Percentiles rank a stretch among this genome's conserved stretches.
Evolutionary conservation across 2,888 invertebrate species (phyloP).

Genomic region (Mimachlamys varia): DNA sequence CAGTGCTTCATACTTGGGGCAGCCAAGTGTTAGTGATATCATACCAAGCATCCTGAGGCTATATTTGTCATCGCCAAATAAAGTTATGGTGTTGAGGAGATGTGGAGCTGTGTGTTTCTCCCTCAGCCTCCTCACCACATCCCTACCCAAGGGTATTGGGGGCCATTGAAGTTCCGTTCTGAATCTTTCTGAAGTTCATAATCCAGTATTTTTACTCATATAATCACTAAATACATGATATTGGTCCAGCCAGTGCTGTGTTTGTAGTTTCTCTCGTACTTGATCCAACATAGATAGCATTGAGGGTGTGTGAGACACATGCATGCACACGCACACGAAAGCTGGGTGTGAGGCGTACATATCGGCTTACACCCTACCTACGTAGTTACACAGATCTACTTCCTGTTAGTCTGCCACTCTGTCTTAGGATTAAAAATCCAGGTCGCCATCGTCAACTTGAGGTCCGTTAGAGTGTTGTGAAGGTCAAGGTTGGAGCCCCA

Average conservation of each 20-base stretch:
- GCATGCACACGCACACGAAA: slow-evolving; percentile 9
- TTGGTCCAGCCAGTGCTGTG: not conserved
- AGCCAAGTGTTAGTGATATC: not conserved
- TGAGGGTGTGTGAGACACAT: not conserved
- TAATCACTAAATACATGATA: not conserved
- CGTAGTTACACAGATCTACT: not conserved
- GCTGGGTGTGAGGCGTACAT: not conserved
- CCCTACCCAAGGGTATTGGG: slow-evolving; percentile 1
- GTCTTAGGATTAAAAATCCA: slow-evolving; percentile 34
- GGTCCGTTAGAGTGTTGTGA: not conserved
- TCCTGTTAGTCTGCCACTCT: slow-evolving; percentile 5
- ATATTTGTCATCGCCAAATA: slow-evolving; percentile 33
- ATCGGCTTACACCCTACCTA: slow-evolving; percentile 9
- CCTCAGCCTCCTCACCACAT: not conserved
- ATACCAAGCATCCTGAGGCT: not conserved
- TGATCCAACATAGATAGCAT: not conserved
- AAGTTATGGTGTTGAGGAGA: not conserved
- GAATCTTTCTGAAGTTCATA: not conserved
- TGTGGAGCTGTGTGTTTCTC: not conserved
- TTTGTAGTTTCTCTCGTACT: not conserved
- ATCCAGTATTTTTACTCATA: not conserved
- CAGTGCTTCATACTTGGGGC: not conserved
- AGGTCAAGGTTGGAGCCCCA: slow-evolving; percentile 24
- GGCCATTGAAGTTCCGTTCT: not conserved
- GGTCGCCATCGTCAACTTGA: not conserved